These are phyloP conservation scores for Elymnias hypermnestra DNA, from an alignment of 1,140 invertebrate species.

Conservation along the genomic window DNA sequence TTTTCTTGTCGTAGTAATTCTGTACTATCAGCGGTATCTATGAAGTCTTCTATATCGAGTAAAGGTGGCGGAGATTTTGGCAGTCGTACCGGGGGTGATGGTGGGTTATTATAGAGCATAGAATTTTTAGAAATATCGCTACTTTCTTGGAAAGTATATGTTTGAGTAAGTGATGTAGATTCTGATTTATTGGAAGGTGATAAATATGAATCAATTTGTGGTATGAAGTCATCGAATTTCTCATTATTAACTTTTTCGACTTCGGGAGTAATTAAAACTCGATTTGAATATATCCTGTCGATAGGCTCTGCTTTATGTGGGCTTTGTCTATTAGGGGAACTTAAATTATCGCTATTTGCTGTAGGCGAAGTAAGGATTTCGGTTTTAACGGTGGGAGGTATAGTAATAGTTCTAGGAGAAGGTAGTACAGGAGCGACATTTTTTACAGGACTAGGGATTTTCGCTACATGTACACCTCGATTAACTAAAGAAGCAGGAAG, in stretches of 20 bases:
- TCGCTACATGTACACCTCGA: conserved; percentile 49
- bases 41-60: conserved; percentile 17
- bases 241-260: conserved; percentile 26
- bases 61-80: conserved; percentile 48
- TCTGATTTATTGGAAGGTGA: conserved; percentile 25
- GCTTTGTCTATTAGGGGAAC: conserved; percentile 32
- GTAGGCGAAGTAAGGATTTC: conserved; percentile 35
- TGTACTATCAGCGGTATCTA: neutral
- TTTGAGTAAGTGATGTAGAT: conserved; percentile 11
- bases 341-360: conserved; percentile 21
- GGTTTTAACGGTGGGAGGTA: conserved; percentile 37
- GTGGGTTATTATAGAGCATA: conserved; percentile 20
- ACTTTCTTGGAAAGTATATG: neutral
- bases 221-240: conserved; percentile 15
- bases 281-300: conserved; percentile 34
- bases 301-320: conserved; percentile 24
- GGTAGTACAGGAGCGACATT: conserved; percentile 47
- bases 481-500: conserved; percentile 54
- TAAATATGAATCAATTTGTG: conserved; percentile 21
- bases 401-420: conserved; percentile 46
- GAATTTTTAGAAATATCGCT: conserved; percentile 1
- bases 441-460: conserved; percentile 68
- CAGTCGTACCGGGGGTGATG: conserved; percentile 45
- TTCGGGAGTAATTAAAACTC: conserved; percentile 34
- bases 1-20: conserved; percentile 17